Conservation (phyloP, 1,140 invertebrate genomes). For the Drosophila ficusphila region DNA sequence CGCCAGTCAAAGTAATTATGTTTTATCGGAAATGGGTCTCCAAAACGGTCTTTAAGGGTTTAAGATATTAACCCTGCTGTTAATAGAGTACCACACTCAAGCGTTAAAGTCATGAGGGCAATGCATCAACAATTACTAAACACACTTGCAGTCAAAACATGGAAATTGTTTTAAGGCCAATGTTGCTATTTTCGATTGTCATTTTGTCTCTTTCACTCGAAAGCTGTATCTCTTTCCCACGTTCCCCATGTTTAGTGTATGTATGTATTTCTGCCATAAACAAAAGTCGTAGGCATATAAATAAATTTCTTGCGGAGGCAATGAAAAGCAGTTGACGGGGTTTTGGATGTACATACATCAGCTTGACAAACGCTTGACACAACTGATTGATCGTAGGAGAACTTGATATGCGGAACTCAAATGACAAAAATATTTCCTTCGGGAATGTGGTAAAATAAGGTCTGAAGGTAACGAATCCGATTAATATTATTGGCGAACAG, state of each 20-base stretch:
- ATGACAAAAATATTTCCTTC: background rate
- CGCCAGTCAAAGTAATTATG: conserved; percentile 46
- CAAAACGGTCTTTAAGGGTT: conserved; percentile 4
- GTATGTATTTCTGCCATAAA: conserved; percentile 14
- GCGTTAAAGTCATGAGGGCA: background rate
- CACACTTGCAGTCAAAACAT: conserved; percentile 13
- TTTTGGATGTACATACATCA: conserved; percentile 10
- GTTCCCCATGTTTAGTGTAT: no score
- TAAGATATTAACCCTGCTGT: conserved; percentile 15
- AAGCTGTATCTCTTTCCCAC: background rate
- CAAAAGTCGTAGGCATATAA: conserved; percentile 8
- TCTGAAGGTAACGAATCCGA: background rate
- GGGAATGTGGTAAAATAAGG: background rate
- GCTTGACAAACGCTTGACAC: conserved; percentile 36
- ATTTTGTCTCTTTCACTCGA: background rate
- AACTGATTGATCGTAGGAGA: conserved; percentile 32
- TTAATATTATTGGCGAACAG: background rate
- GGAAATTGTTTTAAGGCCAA: background rate
- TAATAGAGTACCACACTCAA: background rate
- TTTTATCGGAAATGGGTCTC: conserved; percentile 41
- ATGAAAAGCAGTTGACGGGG: background rate
- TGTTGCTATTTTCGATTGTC: conserved; percentile 3
- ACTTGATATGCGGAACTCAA: conserved; percentile 12
- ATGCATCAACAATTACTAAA: background rate
- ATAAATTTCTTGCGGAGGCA: conserved; percentile 7